Conservation (phyloP, 1,140 invertebrate species). For the Eumeta japonica region DNA sequence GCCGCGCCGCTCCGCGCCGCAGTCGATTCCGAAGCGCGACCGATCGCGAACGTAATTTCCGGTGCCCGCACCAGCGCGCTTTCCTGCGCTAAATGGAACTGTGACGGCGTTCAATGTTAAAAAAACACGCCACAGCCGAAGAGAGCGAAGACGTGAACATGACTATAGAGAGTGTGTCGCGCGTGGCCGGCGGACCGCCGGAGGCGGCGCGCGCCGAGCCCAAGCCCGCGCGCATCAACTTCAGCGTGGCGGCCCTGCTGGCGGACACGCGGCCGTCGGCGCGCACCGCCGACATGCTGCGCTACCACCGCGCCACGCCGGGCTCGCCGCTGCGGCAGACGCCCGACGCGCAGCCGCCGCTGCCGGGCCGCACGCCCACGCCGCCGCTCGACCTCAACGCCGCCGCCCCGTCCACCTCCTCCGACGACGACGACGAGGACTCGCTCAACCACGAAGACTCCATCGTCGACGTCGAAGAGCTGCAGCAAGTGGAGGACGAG, state of each 20-base stretch:
- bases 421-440: slow-evolving; percentile 65
- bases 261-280: slow-evolving; percentile 62
- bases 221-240: slow-evolving; percentile 62
- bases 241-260: slow-evolving; percentile 68
- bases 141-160: slow-evolving; percentile 53
- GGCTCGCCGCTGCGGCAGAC: slow-evolving; percentile 50
- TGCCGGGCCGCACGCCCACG: slow-evolving; percentile 44
- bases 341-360: slow-evolving; percentile 42
- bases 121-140: slow-evolving; percentile 46
- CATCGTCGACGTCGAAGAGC: slow-evolving; percentile 68
- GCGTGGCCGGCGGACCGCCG: slow-evolving; percentile 55
- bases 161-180: slow-evolving; percentile 56
- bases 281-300: slow-evolving; percentile 46
- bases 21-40: slow-evolving; percentile 44
- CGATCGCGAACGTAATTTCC: slow-evolving; percentile 50
- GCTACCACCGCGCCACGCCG: slow-evolving; percentile 47
- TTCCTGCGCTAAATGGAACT: slow-evolving; percentile 54
- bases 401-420: slow-evolving; percentile 48
- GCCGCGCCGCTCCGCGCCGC: slow-evolving; percentile 21
- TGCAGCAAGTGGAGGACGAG: slow-evolving; percentile 54
- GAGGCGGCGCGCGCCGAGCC: slow-evolving; percentile 58
- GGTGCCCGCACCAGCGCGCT: background rate
- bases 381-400: slow-evolving; percentile 40
- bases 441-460: slow-evolving; percentile 65
- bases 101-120: slow-evolving; percentile 52